These are phyloP conservation scores for Eilema depressum DNA, from an alignment of 2,888 invertebrate species.

Conservation along the genomic window DNA sequence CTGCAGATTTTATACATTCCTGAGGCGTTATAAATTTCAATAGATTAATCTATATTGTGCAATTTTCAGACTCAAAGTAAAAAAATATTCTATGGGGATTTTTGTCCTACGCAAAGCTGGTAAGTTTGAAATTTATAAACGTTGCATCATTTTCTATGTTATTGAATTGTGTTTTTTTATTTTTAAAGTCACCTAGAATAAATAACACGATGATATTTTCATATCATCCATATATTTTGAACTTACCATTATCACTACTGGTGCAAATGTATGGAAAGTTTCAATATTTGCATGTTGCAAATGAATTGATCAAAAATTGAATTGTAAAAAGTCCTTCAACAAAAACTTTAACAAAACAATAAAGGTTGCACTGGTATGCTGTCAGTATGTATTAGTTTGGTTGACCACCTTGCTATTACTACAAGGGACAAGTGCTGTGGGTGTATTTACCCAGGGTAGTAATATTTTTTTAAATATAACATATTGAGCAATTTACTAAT, in stretches of 20 bases:
- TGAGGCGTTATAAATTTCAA: background rate
- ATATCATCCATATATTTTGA: background rate
- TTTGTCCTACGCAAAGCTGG: constrained; percentile 60
- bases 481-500: too few relatives aligned
- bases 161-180: background rate
- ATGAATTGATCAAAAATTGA: background rate
- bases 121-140: constrained; percentile 54
- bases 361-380: background rate
- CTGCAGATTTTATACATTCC: background rate
- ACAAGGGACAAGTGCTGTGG: background rate
- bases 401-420: background rate
- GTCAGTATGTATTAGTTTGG: background rate
- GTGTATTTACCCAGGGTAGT: background rate
- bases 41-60: background rate
- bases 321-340: background rate
- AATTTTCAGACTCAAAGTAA: constrained; percentile 52
- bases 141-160: constrained; percentile 39
- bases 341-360: background rate
- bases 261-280: background rate
- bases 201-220: background rate
- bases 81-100: constrained; percentile 65
- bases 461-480: too few relatives aligned
- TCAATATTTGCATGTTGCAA: too few relatives aligned
- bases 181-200: background rate
- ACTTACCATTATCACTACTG: background rate